Evolutionary conservation across 1,140 invertebrate genomes (phyloP), one percentile per base, ranked within the genome.

Genomic region (Pseudomyrmex pallidus): DNA sequence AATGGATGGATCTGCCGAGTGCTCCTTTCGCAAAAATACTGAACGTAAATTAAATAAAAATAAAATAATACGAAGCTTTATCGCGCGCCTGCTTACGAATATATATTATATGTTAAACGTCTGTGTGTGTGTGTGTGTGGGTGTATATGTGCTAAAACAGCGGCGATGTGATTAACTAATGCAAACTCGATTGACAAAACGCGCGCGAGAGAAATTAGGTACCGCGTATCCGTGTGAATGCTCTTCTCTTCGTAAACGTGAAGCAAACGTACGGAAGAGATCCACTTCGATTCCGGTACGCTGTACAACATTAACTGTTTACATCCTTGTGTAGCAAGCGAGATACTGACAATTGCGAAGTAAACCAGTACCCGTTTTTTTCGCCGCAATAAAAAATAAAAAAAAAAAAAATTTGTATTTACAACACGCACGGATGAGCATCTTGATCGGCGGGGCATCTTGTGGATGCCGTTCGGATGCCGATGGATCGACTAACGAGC

Each of bases 1-100:
- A 85, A 87, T 80, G 73, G 50, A 83, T 82, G 25, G 84, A 54
- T 70, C 20, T 77, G 85, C 74, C 68, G 68, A 50, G 56, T 83
- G 52, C 68, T 78, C 78, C 48, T 85, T 62, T 85, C 88, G 68
- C 76, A 83, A 89, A 90, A 92, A 92, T 92, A 92, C 91, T 92
- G 91, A 85, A 91, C 87, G 92, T 92, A 92, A 92, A 90, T 92
- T 91, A 91, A 91, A 92, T 91, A 92, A 85, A 88, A 84, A 83
- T 83, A 67, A 12, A 48, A 78, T 35, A 35, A 35, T 35, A 59
- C 17, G 13, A 57, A 72, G 20, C 44, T 3, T 59, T 70, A 59
- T 80, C n/a, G 22, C 35, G 35, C 35, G 35, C 5, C 0, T 35
- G 35, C 35, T 35, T 35, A 35, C 35, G 0, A 7, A 35, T 35